Conservation (phyloP, 1,140 invertebrate genomes). For the Brachionus rubens region DNA sequence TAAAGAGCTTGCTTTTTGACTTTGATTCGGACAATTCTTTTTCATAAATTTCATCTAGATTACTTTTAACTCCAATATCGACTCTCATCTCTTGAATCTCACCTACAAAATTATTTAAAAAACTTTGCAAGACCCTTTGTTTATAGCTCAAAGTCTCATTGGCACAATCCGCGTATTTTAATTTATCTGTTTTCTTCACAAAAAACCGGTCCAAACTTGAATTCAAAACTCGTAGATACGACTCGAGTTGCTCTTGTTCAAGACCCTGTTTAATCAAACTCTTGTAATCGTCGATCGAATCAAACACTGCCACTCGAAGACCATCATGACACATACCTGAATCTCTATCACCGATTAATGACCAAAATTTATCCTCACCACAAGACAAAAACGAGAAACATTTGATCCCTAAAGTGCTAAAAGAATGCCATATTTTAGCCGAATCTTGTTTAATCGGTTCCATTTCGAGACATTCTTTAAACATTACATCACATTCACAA, state of each 20-base stretch:
- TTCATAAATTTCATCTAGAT: too few relatives aligned
- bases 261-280: neutral
- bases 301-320: neutral
- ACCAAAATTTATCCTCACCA: neutral
- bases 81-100: too few relatives aligned
- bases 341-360: neutral
- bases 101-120: neutral
- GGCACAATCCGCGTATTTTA: neutral
- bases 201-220: conserved; percentile 6
- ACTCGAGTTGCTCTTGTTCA: neutral
- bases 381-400: conserved; percentile 27
- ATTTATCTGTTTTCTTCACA: neutral
- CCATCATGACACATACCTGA: neutral
- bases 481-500: conserved; percentile 39
- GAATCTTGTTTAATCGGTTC: neutral
- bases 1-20: too few relatives aligned
- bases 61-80: too few relatives aligned
- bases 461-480: neutral
- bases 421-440: conserved; percentile 12
- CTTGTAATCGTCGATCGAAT: conserved; percentile 2
- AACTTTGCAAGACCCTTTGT: neutral
- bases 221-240: neutral
- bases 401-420: conserved; percentile 8
- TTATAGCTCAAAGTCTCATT: neutral
- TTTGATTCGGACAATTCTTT: too few relatives aligned